Conservation (phyloP, 2,113 vertebrate genomes). For the Sarotherodon lohbergeri region DNA sequence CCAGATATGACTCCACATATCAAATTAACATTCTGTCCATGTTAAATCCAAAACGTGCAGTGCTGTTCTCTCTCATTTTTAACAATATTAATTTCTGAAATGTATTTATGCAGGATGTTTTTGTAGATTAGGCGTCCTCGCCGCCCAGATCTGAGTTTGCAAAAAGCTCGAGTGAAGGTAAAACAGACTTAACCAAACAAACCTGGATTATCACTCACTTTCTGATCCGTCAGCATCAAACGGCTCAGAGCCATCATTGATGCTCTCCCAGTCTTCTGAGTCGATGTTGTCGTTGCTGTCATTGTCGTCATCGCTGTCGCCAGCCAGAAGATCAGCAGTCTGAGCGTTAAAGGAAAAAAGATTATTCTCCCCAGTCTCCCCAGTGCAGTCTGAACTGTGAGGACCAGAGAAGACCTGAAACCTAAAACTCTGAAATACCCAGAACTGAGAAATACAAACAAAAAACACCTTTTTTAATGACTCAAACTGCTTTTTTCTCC, state of each 20-base stretch:
- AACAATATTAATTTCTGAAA: neutral
- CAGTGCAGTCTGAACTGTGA: accelerated
- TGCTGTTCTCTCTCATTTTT: neutral
- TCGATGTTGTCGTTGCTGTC: neutral
- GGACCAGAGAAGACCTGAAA: neutral
- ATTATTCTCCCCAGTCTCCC: neutral
- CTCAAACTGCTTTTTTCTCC: neutral
- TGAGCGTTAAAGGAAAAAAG: neutral
- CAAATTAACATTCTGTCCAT: neutral
- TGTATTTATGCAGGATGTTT: accelerated
- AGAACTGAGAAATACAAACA: too few species aligned
- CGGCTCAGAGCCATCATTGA: neutral
- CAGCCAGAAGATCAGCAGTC: conserved; percentile 81
- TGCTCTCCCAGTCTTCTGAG: neutral
- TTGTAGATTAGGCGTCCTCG: neutral
- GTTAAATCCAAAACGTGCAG: neutral
- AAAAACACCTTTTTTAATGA: neutral
- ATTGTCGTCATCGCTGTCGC: conserved; percentile 76
- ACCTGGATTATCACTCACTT: conserved; percentile 75
- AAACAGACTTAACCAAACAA: neutral
- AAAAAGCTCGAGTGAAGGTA: neutral
- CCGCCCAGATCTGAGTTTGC: accelerated
- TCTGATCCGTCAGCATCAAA: conserved; percentile 59
- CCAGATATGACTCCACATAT: accelerated
- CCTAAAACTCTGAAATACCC: neutral